Percentiles rank a stretch among this genome's conserved stretches.
These are phyloP conservation scores for Calyptomena viridis DNA, from an alignment of 2,113 vertebrate species.

Conservation along the genomic window DNA sequence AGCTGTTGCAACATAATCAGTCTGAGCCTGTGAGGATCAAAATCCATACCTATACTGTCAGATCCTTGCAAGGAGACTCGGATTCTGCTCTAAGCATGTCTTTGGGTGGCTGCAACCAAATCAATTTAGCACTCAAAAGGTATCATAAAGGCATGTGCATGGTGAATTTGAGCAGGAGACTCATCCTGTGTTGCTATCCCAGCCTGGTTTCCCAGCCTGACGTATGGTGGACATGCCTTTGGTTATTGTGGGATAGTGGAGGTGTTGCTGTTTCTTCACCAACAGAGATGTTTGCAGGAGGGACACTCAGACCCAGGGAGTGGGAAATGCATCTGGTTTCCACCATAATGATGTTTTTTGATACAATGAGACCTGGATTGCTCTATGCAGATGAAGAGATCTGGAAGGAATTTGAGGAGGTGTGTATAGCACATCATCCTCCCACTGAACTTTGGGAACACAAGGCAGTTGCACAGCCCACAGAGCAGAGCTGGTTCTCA, in stretches of 20 bases:
- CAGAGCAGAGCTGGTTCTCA: background rate
- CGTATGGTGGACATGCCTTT: accelerated
- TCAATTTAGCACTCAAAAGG: background rate
- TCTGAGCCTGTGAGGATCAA: background rate
- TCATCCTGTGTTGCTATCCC: background rate
- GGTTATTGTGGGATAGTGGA: background rate
- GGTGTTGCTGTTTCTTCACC: background rate
- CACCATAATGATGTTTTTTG: background rate
- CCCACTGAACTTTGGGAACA: background rate
- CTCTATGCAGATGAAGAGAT: background rate
- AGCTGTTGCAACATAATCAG: background rate
- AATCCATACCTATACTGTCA: background rate
- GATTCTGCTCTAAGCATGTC: background rate
- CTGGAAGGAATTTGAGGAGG: background rate
- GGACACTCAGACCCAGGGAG: background rate
- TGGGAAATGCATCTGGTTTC: background rate
- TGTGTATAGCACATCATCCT: background rate
- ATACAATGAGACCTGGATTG: background rate
- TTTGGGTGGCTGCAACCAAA: background rate
- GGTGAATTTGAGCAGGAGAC: background rate
- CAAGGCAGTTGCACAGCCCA: background rate
- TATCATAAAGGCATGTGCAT: accelerated
- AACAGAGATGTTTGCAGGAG: background rate
- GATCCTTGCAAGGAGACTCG: background rate
- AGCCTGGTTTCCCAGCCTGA: background rate